These are phyloP conservation scores for Kryptolebias ocellatus DNA, from an alignment of 2,797 vertebrate genomes.

Conservation along the genomic window DNA sequence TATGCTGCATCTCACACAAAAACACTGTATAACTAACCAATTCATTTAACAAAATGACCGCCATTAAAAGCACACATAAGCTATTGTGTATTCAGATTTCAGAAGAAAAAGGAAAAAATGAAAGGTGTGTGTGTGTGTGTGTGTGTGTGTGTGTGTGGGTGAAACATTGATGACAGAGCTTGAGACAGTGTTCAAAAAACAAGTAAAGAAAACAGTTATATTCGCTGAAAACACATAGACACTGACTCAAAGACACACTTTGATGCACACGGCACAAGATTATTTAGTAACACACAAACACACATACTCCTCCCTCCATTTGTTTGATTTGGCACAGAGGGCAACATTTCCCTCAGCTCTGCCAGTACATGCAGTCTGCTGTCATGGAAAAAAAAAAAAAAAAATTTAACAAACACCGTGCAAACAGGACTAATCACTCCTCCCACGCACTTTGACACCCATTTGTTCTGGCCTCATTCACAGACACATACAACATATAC, in stretches of 20 bases:
- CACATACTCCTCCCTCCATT: constrained; percentile 44
- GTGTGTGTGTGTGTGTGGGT: neutral
- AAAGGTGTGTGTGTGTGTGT: neutral
- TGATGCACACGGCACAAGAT: constrained; percentile 38
- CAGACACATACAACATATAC: constrained; percentile 27
- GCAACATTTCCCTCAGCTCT: constrained; percentile 78
- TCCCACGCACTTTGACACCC: constrained; percentile 74
- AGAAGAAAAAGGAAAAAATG: neutral
- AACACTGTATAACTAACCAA: neutral
- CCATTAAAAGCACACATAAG: neutral
- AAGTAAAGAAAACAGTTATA: constrained; percentile 47
- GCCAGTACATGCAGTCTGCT: constrained; percentile 83
- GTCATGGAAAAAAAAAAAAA: constrained; percentile 78
- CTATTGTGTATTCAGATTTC: neutral
- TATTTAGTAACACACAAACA: constrained; percentile 17
- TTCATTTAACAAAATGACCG: neutral
- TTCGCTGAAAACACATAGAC: constrained; percentile 52
- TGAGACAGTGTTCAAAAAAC: constrained; percentile 22
- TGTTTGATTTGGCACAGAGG: constrained; percentile 82
- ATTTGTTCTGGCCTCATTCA: constrained; percentile 62
- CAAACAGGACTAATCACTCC: constrained; percentile 76
- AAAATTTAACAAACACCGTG: constrained; percentile 76
- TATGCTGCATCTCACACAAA: neutral
- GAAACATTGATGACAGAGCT: constrained; percentile 29
- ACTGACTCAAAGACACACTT: constrained; percentile 54